Evolutionary conservation across 2,797 vertebrate species (phyloP).

Genomic region (Capromys pilorides): DNA sequence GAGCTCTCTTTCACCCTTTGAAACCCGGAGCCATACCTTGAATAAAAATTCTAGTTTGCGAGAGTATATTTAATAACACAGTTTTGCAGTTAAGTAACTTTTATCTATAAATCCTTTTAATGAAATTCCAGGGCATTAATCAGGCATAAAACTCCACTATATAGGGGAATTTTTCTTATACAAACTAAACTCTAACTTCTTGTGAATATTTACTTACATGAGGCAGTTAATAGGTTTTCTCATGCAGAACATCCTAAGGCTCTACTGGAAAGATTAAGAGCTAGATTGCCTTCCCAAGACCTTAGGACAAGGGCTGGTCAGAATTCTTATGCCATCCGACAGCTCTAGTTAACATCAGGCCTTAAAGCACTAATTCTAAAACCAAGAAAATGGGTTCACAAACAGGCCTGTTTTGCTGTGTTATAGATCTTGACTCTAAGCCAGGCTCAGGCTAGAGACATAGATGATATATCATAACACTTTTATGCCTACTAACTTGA

Average conservation of each 20-base stretch:
- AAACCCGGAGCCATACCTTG: not conserved
- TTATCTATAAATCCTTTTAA: constrained; percentile 80
- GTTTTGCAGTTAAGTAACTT: constrained; percentile 73
- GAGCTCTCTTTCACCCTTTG: constrained; percentile 35
- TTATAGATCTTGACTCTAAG: constrained; percentile 42
- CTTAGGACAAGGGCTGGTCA: constrained; percentile 78
- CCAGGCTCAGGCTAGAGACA: not conserved
- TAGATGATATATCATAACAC: not conserved
- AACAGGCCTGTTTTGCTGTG: not conserved
- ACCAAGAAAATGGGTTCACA: constrained; percentile 55
- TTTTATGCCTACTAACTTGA: not conserved
- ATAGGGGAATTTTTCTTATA: constrained; percentile 79
- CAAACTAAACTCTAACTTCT: constrained; percentile 79
- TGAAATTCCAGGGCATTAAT: constrained; percentile 83
- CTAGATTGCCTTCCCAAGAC: constrained; percentile 82
- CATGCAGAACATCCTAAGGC: constrained; percentile 86
- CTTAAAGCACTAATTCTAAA: constrained; percentile 67
- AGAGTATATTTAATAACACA: constrained; percentile 51
- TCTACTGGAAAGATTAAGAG: constrained; percentile 80
- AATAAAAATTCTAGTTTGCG: not conserved
- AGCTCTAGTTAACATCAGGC: constrained; percentile 78
- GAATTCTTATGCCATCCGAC: constrained; percentile 73
- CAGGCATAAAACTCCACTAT: constrained; percentile 75
- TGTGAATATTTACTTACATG: constrained; percentile 84
- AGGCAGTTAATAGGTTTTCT: constrained; percentile 84